phyloP scores from a whole-genome alignment of 2,797 vertebrate species.

The Psittacula derbiana region DNA sequence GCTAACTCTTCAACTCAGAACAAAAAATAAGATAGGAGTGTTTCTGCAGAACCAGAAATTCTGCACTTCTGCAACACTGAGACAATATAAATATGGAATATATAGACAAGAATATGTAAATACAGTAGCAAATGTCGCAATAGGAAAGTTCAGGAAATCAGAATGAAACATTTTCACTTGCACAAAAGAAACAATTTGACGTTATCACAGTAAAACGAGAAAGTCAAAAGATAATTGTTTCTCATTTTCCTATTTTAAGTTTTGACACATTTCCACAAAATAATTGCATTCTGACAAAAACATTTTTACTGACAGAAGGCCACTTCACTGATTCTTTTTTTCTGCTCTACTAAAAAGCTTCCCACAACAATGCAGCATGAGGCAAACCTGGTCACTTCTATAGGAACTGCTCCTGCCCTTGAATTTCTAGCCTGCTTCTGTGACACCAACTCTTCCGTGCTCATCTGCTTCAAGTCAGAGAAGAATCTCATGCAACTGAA shows the following conservation, averaged over 20 bases:
- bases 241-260: constrained; percentile 19
- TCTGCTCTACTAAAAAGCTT: not conserved
- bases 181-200: not conserved
- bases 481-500: not conserved
- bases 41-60: not conserved
- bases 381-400: not conserved
- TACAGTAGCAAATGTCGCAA: not conserved
- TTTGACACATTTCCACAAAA: constrained; percentile 16
- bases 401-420: not conserved
- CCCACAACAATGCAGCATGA: not conserved
- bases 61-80: not conserved
- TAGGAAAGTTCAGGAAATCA: not conserved
- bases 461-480: not conserved
- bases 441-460: not conserved
- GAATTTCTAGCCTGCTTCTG: not conserved
- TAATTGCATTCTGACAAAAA: constrained; percentile 1
- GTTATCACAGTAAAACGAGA: not conserved
- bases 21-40: not conserved
- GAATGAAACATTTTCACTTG: not conserved
- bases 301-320: not conserved
- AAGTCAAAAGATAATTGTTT: constrained; percentile 22
- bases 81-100: not conserved
- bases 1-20: not conserved
- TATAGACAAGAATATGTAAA: not conserved
- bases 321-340: not conserved